phyloP scores from a whole-genome alignment of 2,113 vertebrate genomes.

The Rostratula benghalensis region DNA sequence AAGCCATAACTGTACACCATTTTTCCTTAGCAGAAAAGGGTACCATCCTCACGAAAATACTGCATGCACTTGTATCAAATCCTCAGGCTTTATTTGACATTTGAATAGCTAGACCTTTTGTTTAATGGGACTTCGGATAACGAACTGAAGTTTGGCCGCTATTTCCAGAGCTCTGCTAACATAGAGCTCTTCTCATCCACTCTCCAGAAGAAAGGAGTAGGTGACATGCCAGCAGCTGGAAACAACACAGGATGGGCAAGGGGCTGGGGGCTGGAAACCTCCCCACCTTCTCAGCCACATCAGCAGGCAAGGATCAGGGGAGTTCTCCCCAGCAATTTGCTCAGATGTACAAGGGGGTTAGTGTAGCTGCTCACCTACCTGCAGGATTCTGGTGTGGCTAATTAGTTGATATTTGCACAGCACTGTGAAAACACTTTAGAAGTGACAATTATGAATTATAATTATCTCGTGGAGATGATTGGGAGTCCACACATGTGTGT shows the following conservation, averaged over 20 bases:
- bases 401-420: constrained; percentile 55
- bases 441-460: constrained; percentile 52
- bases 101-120: neutral
- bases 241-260: rapidly evolving
- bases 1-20: neutral
- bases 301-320: rapidly evolving
- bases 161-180: neutral
- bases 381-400: neutral
- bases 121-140: neutral
- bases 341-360: neutral
- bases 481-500: neutral
- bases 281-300: neutral
- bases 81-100: neutral
- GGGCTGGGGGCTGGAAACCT: neutral
- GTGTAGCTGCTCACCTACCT: neutral
- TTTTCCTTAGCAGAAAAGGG: neutral
- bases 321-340: neutral
- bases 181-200: neutral
- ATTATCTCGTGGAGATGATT: constrained; percentile 32
- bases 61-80: neutral
- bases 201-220: neutral
- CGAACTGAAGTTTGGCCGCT: neutral
- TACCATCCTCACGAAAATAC: neutral
- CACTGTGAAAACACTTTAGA: neutral
- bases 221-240: neutral